Evolutionary conservation across 2,888 invertebrate species (phyloP).

Genomic region (Gymnosoma rotundatum): DNA sequence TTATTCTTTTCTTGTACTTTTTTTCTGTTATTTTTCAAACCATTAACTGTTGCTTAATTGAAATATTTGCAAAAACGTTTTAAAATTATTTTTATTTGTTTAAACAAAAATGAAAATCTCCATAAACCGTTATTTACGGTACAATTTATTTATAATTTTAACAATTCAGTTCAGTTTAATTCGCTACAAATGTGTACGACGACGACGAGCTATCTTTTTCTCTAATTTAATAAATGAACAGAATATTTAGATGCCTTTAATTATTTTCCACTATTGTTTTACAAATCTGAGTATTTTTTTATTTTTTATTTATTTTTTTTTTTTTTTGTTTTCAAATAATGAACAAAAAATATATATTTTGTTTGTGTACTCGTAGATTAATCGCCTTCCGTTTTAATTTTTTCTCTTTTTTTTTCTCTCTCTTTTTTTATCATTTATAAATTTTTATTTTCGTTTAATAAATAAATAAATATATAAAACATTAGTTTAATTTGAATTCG

Average conservation of each 20-base stretch:
- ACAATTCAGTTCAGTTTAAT: slow-evolving; percentile 8
- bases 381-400: slow-evolving; percentile 48
- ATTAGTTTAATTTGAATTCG: slow-evolving; percentile 36
- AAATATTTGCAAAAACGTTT: slow-evolving; percentile 11
- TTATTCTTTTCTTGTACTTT: neutral
- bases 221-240: slow-evolving; percentile 48
- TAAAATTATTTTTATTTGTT: too few relatives aligned
- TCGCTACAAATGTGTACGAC: neutral
- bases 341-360: slow-evolving; percentile 3
- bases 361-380: slow-evolving; percentile 31
- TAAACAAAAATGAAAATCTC: too few relatives aligned
- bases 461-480: slow-evolving; percentile 8
- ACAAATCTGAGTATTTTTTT: slow-evolving; percentile 13
- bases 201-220: slow-evolving; percentile 23
- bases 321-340: slow-evolving; percentile 2
- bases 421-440: slow-evolving; percentile 38
- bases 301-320: slow-evolving; percentile 15
- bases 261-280: slow-evolving; percentile 35
- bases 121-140: slow-evolving; percentile 16
- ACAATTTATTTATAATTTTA: slow-evolving; percentile 39
- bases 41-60: slow-evolving; percentile 42
- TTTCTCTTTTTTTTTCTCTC: slow-evolving; percentile 10
- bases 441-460: slow-evolving; percentile 5
- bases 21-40: neutral
- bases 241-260: slow-evolving; percentile 50